Evolutionary conservation across 2,888 invertebrate genomes (phyloP).

Genomic region (Nephrocerus scutellatus): DNA sequence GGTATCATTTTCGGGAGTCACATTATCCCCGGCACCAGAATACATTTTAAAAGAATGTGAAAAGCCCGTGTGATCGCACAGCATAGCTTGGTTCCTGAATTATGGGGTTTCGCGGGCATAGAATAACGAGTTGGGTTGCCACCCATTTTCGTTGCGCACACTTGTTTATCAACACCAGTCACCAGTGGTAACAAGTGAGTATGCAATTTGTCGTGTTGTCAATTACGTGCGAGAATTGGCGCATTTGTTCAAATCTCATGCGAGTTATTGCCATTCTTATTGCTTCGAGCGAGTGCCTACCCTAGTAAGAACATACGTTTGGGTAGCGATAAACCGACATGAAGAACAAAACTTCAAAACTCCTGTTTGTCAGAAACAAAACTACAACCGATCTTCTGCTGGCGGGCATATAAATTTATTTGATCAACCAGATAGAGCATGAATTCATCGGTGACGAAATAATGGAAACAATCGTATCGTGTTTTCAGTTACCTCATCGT

Average conservation of each 20-base stretch:
- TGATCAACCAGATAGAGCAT: constrained; percentile 2
- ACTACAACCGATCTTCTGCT: constrained; percentile 3
- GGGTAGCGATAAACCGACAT: constrained; percentile 6
- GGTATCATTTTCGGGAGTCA: no score
- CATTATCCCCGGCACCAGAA: no score
- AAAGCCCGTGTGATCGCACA: no score
- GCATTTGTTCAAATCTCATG: constrained; percentile 3
- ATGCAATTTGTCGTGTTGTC: background rate
- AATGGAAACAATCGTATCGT: no score
- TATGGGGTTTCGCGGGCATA: no score
- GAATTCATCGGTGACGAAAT: no score
- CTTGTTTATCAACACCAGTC: constrained; percentile 8
- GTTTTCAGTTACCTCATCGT: no score
- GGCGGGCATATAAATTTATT: constrained; percentile 8
- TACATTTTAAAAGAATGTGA: no score
- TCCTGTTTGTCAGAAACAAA: constrained; percentile 4
- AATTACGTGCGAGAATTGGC: constrained; percentile 2
- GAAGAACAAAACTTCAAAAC: constrained; percentile 2
- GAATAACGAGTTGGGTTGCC: no score
- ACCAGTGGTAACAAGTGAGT: background rate
- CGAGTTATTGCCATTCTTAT: constrained; percentile 3
- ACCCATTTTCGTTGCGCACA: no score
- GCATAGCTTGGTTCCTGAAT: no score
- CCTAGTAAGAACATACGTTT: constrained; percentile 2
- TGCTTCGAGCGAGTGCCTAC: constrained; percentile 1